Evolutionary conservation across 2,113 vertebrate species (phyloP), one percentile per base, ranked within the genome.

Genomic region (Microtus ochrogaster): DNA sequence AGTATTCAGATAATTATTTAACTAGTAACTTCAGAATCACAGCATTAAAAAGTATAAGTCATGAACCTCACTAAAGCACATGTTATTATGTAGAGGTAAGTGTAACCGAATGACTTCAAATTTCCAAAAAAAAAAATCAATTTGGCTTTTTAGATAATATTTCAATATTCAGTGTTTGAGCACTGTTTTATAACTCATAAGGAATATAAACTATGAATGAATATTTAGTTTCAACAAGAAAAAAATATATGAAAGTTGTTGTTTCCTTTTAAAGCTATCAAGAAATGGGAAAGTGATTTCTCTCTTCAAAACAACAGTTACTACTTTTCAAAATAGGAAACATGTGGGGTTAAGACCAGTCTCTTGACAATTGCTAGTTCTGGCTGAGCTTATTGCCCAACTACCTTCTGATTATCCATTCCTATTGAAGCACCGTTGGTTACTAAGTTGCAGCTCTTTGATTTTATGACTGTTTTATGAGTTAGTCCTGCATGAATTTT

Each of bases 161-260:
- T 92, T 83, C 16, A 91, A 58, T n/a, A 89, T 36, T n/a, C 36
- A 87, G 5, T 83, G 13, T 65, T 61, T 55, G 21, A 24, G 13
- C 61, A 76, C 44, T 91, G n/a, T 41, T 92, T 79, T 82, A 70
- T 73, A 16, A n/a, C 28, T 44, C 55, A 79, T 33, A 49, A n/a
- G 58, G 4, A 83, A 7, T 76, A 13, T 66, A 94, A 88, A 85
- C 44, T 55, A 89, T 0, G 82, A 88, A 83, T n/a, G 88, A 90
- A 89, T 49, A 88, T 96, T 98, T 90, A 91, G 41, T 97, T 98
- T 96, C 76, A 92, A 21, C 47, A 97, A 96, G n/a, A 97, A 97
- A 49, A 49, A 88, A 84, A 0, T 33, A 5, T 22, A 85, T 33
- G 78, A 95, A 94, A 94, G 13, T 44, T 87, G 26, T 79, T 97